Conservation (phyloP, 1,140 invertebrate species). For the Leptopilina boulardi region DNA sequence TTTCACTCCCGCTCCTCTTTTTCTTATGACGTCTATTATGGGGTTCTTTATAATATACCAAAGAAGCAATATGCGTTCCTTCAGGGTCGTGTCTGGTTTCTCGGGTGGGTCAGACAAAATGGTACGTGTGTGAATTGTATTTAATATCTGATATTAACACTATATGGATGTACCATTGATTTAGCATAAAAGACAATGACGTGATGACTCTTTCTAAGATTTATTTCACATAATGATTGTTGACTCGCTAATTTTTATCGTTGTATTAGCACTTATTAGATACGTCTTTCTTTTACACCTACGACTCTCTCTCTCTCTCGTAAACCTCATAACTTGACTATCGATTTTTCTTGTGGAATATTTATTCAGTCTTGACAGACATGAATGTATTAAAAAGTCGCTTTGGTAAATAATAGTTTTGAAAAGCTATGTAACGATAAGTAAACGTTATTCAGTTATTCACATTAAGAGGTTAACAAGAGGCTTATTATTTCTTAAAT, state of each 20-base stretch:
- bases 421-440: not conserved
- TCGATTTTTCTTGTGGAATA: conserved; percentile 43
- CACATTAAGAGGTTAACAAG: conserved; percentile 18
- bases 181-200: conserved; percentile 65
- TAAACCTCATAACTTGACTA: conserved; percentile 1
- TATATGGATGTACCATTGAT: conserved; percentile 40
- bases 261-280: conserved; percentile 20
- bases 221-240: conserved; percentile 51
- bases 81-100: conserved; percentile 41
- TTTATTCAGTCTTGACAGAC: conserved; percentile 39
- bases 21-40: not conserved
- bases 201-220: conserved; percentile 50
- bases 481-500: not conserved
- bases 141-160: conserved; percentile 54
- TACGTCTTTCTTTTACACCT: conserved; percentile 5
- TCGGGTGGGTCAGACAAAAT: conserved; percentile 42
- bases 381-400: conserved; percentile 15
- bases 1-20: conserved; percentile 24
- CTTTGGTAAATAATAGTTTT: not conserved
- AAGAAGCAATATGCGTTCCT: not conserved
- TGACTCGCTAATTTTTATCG: conserved; percentile 48
- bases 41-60: conserved; percentile 6
- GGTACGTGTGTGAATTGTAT: conserved; percentile 36
- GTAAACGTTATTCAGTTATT: conserved; percentile 5
- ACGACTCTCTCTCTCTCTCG: not conserved